Base-by-base conservation (phyloP, 2,797 vertebrate genomes). In the Phrynocephalus vlangalii region DNA sequence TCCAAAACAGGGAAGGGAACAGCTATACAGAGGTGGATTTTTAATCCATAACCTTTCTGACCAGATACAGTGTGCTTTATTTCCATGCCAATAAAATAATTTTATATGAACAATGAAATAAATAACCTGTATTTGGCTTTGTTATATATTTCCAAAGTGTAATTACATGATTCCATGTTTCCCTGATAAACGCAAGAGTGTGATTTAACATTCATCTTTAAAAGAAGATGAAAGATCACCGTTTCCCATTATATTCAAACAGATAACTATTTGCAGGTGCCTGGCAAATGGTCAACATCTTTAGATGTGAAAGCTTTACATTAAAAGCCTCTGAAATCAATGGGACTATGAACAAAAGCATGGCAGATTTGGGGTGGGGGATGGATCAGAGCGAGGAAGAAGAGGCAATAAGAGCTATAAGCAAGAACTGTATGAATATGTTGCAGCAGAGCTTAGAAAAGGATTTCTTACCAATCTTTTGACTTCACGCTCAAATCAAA, bases 401-500 rank as follows among this genome's bases (percentile, higher is more conserved):
- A 7, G 7, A 30, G 71, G 8, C 70, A 70, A 4, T 24, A 44
- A 71, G 10, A 63, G 13, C 60, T 28, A 1, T 28, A 3, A 44
- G 38, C 38, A 44, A 44, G 38, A 4, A 44, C 38, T 44, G 38
- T 73, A 22, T 81, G n/a, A 67, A 66, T 28, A 10, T 72, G 15
- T 24, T n/a, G 83, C 83, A 84, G 83, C 83, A 84, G 6, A 78
- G 67, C 33, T 91, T 87, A 73, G 66, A 90, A 88, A 77, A 92
- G 56, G 82, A 24, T 89, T 89, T 95, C 91, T 96, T 97, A 98
- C 98, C 97, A 95, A 90, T 97, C 95, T 79, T 89, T 93, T 83
- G 95, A 92, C 87, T 96, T 96, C 93, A 98, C 79, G n/a, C 97
- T 92, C 88, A 98, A 92, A 94, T 98, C 96, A 94, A 95, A 98